phyloP scores from a whole-genome alignment of 2,888 invertebrate genomes.

The Malthinus seriepunctatus region DNA sequence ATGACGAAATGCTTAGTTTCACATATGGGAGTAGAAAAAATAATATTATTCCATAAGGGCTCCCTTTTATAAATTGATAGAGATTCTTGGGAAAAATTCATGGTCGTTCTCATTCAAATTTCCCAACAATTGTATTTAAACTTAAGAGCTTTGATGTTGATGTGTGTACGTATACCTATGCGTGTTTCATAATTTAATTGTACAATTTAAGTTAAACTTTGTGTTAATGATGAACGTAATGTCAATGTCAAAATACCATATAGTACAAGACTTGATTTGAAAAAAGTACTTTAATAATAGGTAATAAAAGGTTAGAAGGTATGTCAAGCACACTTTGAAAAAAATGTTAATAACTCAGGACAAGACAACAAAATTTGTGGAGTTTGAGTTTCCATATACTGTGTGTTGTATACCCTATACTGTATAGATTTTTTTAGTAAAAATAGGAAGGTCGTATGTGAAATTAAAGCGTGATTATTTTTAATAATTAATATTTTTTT shows the following conservation, averaged over 20 bases:
- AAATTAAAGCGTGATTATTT: too few relatives aligned
- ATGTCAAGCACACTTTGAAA: not conserved
- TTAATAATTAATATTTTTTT: too few relatives aligned
- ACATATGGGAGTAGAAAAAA: not conserved
- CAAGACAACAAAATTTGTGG: too few relatives aligned
- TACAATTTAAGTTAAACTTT: constrained; percentile 14
- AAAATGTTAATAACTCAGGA: constrained; percentile 3
- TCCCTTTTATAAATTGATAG: constrained; percentile 16
- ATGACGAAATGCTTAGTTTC: too few relatives aligned
- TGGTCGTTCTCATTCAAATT: constrained; percentile 28
- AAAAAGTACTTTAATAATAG: constrained; percentile 3
- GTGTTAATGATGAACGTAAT: constrained; percentile 20
- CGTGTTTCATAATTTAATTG: constrained; percentile 16
- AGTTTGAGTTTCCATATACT: too few relatives aligned
- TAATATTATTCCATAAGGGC: constrained; percentile 12
- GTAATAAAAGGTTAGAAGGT: constrained; percentile 4
- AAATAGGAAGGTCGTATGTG: too few relatives aligned
- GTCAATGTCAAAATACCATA: constrained; percentile 24
- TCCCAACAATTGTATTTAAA: constrained; percentile 16
- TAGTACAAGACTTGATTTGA: too few relatives aligned
- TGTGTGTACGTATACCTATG: constrained; percentile 14
- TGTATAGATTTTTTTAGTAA: too few relatives aligned
- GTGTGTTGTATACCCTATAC: too few relatives aligned
- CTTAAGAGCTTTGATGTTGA: constrained; percentile 6
- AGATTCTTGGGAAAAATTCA: constrained; percentile 21